These are phyloP conservation scores for Lysandra coridon DNA, from an alignment of 2,888 invertebrate genomes.

Conservation along the genomic window DNA sequence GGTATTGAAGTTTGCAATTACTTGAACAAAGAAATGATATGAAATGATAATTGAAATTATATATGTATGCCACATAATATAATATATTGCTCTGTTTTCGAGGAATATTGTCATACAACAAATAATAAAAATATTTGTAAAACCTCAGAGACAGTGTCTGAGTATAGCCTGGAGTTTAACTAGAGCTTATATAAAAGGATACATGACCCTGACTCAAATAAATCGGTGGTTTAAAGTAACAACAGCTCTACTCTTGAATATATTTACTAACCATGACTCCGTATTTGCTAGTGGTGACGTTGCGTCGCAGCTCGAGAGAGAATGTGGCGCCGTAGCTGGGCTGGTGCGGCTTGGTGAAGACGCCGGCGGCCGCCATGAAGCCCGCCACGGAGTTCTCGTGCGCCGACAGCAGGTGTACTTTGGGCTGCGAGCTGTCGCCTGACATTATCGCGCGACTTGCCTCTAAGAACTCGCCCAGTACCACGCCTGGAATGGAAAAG, in stretches of 20 bases:
- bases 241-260: background rate
- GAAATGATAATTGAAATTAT: too few relatives aligned
- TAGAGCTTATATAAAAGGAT: too few relatives aligned
- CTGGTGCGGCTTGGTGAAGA: constrained; percentile 76
- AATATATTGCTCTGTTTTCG: background rate
- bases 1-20: background rate
- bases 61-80: too few relatives aligned
- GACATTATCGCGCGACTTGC: constrained; percentile 64
- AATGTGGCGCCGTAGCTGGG: constrained; percentile 80
- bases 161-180: background rate
- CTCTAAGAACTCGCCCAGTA: constrained; percentile 74
- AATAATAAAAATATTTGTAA: background rate
- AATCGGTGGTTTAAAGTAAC: background rate
- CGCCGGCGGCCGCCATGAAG: constrained; percentile 74
- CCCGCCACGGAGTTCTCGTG: constrained; percentile 84
- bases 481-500: constrained; percentile 56
- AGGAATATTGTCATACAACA: background rate
- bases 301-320: constrained; percentile 74
- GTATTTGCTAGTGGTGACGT: constrained; percentile 50
- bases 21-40: background rate
- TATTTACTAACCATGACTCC: constrained; percentile 65
- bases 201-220: background rate
- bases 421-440: constrained; percentile 60
- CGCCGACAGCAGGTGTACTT: constrained; percentile 76
- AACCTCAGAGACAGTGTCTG: too few relatives aligned